phyloP scores from a whole-genome alignment of 2,888 invertebrate genomes.

The Drosophila percnosoma region DNA sequence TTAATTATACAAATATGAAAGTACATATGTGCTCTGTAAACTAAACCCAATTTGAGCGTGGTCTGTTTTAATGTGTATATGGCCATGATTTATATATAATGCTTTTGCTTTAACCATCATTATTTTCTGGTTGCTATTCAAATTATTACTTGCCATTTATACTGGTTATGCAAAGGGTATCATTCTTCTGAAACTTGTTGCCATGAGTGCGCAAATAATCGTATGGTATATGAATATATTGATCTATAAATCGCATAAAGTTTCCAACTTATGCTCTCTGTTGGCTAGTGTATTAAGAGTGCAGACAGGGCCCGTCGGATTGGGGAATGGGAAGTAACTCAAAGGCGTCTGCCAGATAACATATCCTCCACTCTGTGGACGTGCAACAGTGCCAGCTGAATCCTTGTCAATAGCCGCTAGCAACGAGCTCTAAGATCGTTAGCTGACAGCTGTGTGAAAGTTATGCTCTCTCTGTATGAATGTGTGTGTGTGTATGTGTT shows the following conservation, averaged over 20 bases:
- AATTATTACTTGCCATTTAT: not conserved
- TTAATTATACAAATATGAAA: conserved; percentile 27
- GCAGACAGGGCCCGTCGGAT: not conserved
- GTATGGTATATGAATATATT: conserved; percentile 2
- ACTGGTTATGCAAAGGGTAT: not conserved
- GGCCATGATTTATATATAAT: not conserved
- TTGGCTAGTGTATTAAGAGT: conserved; percentile 18
- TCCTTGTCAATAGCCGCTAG: conserved; percentile 45
- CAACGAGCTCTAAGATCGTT: conserved; percentile 55
- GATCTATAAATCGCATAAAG: not conserved
- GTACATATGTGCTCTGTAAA: conserved; percentile 1
- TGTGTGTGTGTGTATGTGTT: conserved; percentile 12
- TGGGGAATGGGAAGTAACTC: conserved; percentile 30
- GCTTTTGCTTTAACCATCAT: not conserved
- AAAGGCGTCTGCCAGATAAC: conserved; percentile 33
- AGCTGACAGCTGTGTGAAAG: conserved; percentile 47
- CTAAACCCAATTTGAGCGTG: not conserved
- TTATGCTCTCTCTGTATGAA: conserved; percentile 8
- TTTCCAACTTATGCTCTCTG: conserved; percentile 9
- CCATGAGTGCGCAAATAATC: not conserved
- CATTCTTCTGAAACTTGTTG: not conserved
- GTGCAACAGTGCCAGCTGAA: conserved; percentile 28
- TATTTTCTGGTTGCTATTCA: not conserved
- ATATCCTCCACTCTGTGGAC: conserved; percentile 25
- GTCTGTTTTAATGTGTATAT: not conserved